Evolutionary conservation across 2,888 invertebrate genomes (phyloP).

Genomic region (Magallana nippona): DNA sequence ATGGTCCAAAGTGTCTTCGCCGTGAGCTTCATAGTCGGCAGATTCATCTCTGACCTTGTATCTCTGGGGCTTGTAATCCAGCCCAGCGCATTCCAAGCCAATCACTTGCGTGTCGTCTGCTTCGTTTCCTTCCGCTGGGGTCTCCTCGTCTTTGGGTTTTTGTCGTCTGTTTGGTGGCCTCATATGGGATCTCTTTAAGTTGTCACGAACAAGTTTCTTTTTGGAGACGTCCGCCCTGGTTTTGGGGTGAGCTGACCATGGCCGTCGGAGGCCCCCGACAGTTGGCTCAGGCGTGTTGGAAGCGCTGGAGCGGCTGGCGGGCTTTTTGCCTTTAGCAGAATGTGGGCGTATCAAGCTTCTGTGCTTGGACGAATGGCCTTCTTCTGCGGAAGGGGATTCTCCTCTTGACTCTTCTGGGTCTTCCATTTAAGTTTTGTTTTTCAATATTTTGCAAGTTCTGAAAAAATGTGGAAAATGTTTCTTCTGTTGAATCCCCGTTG

Average conservation of each 20-base stretch:
- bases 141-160: slow-evolving; percentile 25
- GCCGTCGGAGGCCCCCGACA: slow-evolving; percentile 44
- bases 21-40: slow-evolving; percentile 35
- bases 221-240: slow-evolving; percentile 47
- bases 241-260: slow-evolving; percentile 55
- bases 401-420: slow-evolving; percentile 10
- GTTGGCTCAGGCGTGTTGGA: slow-evolving; percentile 36
- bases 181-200: slow-evolving; percentile 51
- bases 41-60: background rate
- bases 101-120: slow-evolving; percentile 41
- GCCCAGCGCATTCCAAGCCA: slow-evolving; percentile 30
- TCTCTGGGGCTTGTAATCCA: background rate
- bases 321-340: slow-evolving; percentile 49
- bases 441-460: background rate
- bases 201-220: slow-evolving; percentile 51
- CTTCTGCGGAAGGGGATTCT: background rate
- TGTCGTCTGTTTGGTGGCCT: slow-evolving; percentile 45
- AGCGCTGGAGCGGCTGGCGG: background rate
- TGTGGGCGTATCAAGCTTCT: slow-evolving; percentile 46
- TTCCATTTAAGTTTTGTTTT: slow-evolving; percentile 8
- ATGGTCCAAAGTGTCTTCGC: slow-evolving; percentile 32
- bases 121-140: background rate
- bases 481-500: no score
- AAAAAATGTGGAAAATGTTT: no score
- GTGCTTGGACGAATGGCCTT: background rate